Evolutionary conservation across 2,888 invertebrate species (phyloP), one percentile per base, ranked within the genome.

Genomic region (Sphaerophoria rueppellii): DNA sequence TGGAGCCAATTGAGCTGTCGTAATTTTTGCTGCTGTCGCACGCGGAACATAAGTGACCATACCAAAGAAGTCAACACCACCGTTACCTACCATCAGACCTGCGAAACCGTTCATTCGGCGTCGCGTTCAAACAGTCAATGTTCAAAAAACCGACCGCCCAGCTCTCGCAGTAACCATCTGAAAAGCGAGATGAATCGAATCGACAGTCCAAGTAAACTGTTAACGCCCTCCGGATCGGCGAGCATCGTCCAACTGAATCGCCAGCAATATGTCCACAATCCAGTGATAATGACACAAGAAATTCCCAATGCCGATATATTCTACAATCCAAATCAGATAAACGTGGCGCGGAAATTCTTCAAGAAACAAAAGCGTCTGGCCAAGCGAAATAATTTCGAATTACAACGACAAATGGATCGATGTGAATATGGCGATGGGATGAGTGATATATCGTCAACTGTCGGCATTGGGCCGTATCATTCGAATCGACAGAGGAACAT

Each of bases 281-380:
- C 94, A 0, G 94, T 94, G 40, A 93, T 88, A 55, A 60, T 88
- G 3, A 80, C 86, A 0, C 90, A 89, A 46, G 90, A 90, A 55
- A 90, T 91, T 65, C 91, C 91, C 52, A 95, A 94, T 0, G 95
- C 96, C 0, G 96, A 96, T 85, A 93, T 96, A 89, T 98, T 98
- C 91, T 98, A 98, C 90, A 98, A 98, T 91, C 97, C 98, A 0
- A 96, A 97, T 90, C 98, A 98, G 91, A 98, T 97, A 91, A 97
- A 97, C 48, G 97, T 97, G 0, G 98, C 98, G 0, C 94, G 97
- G 87, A 97, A 97, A 89, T 98, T 98, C 90, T 98, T 98, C 91
- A 96, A 96, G 88, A 96, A 96, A 88, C 97, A 97, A 89, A 93
- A 95, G 76, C 94, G 96, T 58, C 93, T 96, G 87, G 94, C 94